Base-by-base conservation (phyloP, 2,797 vertebrate genomes). In the Sibirionetta formosa region DNA sequence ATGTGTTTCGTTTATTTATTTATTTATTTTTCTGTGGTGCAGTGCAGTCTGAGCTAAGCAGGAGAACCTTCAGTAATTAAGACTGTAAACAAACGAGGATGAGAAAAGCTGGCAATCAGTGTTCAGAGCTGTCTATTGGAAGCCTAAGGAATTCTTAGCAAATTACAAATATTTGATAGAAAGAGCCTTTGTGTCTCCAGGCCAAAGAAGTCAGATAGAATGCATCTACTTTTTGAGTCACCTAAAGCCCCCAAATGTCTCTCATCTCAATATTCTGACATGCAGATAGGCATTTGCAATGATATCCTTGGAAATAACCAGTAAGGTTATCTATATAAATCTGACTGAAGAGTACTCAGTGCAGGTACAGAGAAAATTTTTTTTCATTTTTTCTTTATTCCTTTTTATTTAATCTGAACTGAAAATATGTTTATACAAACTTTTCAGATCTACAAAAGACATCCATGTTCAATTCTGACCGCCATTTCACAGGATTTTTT, bases 281-380 rank as follows among this genome's bases (percentile, higher is more conserved):
- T 0, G 4, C 19, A 78, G 26, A 56, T 11, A 48, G 4, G 58
- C 20, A 29, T 57, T 71, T 53, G 71, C 1, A 1, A 3, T 5
- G 14, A 11, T 24, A 18, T 42, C 31, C 57, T 57, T 61, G 36
- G 53, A 83, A 91, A 71, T 26, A 71, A 80, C 7, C 18, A 33
- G 14, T 2, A 0, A 83, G 24, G 24, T 48, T 51, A 61, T 10
- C 57, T 10, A 19, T 13, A 38, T 29, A 2, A 61, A 66, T 61
- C 29, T 61, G 20, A 31, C 7, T 51, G 35, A 75, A 26, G 27
- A 84, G 65, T 33, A 56, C 3, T 51, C 16, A n/a, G 44, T 40
- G 35, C 7, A 71, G 23, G 48, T 35, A 17, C 0, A 2, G 26
- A 77, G 11, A 50, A 27, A 56, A 53, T 14, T 58, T 7, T 31